Percentiles rank a stretch among this genome's conserved stretches.
Evolutionary conservation across 2,797 vertebrate species (phyloP).

Genomic region (Clarias platycephalus): DNA sequence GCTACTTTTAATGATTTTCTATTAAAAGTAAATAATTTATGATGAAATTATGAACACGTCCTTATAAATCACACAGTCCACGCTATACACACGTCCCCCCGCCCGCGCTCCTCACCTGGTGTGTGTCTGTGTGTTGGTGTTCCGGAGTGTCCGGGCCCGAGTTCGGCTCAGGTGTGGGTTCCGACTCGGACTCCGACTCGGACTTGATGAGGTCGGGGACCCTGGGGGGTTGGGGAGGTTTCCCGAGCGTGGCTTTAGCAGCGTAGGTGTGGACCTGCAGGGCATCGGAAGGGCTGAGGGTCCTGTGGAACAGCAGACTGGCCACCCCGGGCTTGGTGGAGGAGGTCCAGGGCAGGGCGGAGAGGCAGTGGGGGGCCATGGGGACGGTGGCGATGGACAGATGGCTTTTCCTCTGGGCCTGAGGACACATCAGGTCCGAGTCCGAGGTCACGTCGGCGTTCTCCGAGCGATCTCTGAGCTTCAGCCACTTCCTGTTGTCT

Average conservation of each 20-base stretch:
- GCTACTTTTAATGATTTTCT: no score
- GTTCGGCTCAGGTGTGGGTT: conserved; percentile 26
- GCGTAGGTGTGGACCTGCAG: conserved; percentile 80
- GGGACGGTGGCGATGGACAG: conserved; percentile 60
- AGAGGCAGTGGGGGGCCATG: conserved; percentile 40
- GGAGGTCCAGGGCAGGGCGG: conserved; percentile 55
- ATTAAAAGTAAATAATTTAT: no score
- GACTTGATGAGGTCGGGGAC: not conserved
- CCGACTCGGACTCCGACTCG: not conserved
- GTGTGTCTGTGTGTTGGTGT: not conserved
- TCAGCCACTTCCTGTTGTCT: conserved; percentile 4
- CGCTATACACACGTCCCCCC: no score
- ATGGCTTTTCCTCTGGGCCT: conserved; percentile 66
- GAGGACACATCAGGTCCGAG: conserved; percentile 55
- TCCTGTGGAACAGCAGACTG: conserved; percentile 79
- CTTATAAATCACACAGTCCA: no score
- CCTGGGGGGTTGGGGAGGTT: conserved; percentile 64
- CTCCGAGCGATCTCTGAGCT: not conserved
- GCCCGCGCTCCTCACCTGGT: not conserved
- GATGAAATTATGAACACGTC: no score
- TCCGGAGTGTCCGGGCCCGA: not conserved
- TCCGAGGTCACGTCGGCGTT: not conserved
- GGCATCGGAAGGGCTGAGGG: conserved; percentile 77
- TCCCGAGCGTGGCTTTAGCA: conserved; percentile 46
- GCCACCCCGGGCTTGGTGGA: conserved; percentile 80